Evolutionary conservation across 2,888 invertebrate genomes (phyloP).

Genomic region (Antitype chi): DNA sequence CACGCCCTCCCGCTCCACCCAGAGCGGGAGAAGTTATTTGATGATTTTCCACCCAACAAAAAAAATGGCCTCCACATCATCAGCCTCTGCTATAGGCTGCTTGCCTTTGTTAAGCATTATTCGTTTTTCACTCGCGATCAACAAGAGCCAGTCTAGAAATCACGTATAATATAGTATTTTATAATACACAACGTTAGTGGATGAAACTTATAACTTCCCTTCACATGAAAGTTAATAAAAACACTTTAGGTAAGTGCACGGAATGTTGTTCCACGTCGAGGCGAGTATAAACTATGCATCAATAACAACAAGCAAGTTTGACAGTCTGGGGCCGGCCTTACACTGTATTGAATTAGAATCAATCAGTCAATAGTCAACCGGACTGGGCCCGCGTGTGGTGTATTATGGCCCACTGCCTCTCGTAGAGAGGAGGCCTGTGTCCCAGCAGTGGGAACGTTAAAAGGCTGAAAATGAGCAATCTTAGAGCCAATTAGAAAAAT

Average conservation of each 20-base stretch:
- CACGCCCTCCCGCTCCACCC: too few species aligned
- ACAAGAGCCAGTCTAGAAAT: background rate
- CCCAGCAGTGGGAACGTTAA: too few species aligned
- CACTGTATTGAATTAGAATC: background rate
- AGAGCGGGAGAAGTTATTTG: too few species aligned
- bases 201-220: constrained; percentile 16
- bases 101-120: background rate
- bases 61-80: background rate
- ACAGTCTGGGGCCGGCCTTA: constrained; percentile 14
- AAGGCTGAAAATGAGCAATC: too few species aligned
- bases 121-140: background rate
- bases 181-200: background rate
- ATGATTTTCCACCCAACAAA: too few species aligned
- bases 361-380: background rate
- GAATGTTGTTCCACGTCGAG: constrained; percentile 6
- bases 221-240: constrained; percentile 30
- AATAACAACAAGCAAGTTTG: constrained; percentile 41
- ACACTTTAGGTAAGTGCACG: constrained; percentile 47
- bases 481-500: too few species aligned
- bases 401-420: too few species aligned
- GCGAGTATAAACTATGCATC: constrained; percentile 37
- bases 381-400: too few species aligned
- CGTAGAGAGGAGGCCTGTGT: too few species aligned
- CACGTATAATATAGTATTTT: background rate
- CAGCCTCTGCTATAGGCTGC: background rate